Evolutionary conservation across 2,797 vertebrate genomes (phyloP).

Genomic region (Melanotaenia parkinsoni): DNA sequence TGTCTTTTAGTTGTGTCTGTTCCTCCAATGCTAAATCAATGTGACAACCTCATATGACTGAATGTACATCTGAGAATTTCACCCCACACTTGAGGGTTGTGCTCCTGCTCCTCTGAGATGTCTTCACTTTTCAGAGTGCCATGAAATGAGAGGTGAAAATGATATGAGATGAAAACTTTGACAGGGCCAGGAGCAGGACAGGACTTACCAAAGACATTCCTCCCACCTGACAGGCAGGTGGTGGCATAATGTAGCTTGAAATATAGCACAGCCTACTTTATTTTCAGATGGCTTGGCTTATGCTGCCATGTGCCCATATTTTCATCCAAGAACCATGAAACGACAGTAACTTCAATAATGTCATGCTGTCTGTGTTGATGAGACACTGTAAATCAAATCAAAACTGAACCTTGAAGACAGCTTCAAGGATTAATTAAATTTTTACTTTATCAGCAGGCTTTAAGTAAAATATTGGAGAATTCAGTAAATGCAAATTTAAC

Average conservation of each 20-base stretch:
- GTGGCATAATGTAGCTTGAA: conserved; percentile 68
- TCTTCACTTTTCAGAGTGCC: conserved; percentile 35
- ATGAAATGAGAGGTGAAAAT: conserved; percentile 68
- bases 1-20: conserved; percentile 22
- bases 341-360: conserved; percentile 5
- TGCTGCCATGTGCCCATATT: conserved; percentile 39
- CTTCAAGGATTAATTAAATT: neutral
- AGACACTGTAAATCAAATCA: conserved; percentile 2
- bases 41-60: conserved; percentile 36
- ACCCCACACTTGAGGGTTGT: conserved; percentile 21
- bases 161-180: conserved; percentile 55
- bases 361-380: neutral
- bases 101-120: conserved; percentile 27
- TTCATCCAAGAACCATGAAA: conserved; percentile 30
- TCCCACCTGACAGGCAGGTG: conserved; percentile 48
- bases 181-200: conserved; percentile 53
- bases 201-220: conserved; percentile 44
- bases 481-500: too few species aligned
- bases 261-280: conserved; percentile 60
- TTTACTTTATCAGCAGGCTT: neutral
- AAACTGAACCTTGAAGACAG: neutral
- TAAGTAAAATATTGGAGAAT: too few species aligned
- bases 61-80: conserved; percentile 30
- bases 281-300: conserved; percentile 51
- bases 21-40: conserved; percentile 24